Evolutionary conservation across 2,113 vertebrate genomes (phyloP).

Genomic region (Crocuta crocuta): DNA sequence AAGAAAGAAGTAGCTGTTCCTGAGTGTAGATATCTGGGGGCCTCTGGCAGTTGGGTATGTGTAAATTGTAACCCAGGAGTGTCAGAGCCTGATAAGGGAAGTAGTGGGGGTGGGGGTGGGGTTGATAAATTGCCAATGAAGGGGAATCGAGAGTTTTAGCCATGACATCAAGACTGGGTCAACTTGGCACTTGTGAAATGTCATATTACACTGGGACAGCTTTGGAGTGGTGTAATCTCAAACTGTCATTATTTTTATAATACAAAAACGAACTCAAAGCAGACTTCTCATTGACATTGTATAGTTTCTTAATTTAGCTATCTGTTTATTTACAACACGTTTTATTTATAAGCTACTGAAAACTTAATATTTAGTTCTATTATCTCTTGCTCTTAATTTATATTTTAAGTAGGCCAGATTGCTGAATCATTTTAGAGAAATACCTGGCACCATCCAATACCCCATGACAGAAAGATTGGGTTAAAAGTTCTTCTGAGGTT

Average conservation of each 20-base stretch:
- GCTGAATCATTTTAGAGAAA: neutral
- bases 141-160: neutral
- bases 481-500: slow-evolving; percentile 6
- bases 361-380: neutral
- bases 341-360: neutral
- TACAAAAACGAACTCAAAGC: neutral
- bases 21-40: neutral
- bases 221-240: slow-evolving; percentile 5
- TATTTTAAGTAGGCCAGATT: slow-evolving; percentile 10
- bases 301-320: slow-evolving; percentile 13
- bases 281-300: slow-evolving; percentile 4
- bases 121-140: neutral
- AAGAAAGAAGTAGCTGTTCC: neutral
- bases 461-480: neutral
- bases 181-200: slow-evolving; percentile 40
- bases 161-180: neutral
- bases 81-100: neutral
- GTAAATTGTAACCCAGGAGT: neutral
- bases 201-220: neutral
- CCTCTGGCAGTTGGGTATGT: neutral
- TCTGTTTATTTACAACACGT: neutral
- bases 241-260: neutral
- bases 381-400: slow-evolving; percentile 7
- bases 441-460: neutral
- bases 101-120: neutral